Conservation (phyloP, 2,797 vertebrate genomes). For the Tangara arthus region DNA sequence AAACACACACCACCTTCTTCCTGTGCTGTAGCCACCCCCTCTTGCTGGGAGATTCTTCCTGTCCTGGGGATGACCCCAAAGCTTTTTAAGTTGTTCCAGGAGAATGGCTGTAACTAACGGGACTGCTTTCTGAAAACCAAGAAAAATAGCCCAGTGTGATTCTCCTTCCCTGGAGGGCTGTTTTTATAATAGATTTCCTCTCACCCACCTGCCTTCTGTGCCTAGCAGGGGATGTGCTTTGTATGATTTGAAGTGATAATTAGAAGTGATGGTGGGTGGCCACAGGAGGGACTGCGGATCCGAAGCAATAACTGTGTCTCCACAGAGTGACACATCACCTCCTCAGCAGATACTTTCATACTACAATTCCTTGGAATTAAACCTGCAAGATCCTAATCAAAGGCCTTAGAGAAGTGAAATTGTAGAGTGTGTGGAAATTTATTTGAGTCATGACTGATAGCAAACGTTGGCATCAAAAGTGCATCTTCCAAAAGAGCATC, state of each 20-base stretch:
- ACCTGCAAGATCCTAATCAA: not conserved
- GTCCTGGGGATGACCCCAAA: not conserved
- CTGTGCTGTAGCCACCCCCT: not conserved
- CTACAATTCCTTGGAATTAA: not conserved
- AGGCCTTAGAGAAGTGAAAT: not conserved
- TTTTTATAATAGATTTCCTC: slow-evolving; percentile 42
- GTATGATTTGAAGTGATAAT: slow-evolving; percentile 52
- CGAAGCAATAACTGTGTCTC: slow-evolving; percentile 2
- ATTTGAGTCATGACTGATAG: not conserved
- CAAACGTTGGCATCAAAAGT: not conserved
- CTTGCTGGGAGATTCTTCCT: not conserved
- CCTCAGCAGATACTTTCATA: not conserved
- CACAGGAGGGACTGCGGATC: slow-evolving; percentile 4
- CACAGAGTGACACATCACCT: not conserved
- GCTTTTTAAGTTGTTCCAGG: not conserved
- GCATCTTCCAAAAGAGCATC: not conserved
- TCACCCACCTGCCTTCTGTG: slow-evolving; percentile 57
- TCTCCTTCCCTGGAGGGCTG: not conserved
- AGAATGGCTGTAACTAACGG: not conserved
- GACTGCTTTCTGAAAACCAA: not conserved
- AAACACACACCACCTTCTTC: not conserved
- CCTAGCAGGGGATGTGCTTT: not conserved
- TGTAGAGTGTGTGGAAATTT: not conserved
- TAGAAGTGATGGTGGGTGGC: slow-evolving; percentile 36
- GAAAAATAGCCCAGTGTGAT: not conserved